phyloP scores from a whole-genome alignment of 2,888 invertebrate species.

The Platycheirus albimanus region DNA sequence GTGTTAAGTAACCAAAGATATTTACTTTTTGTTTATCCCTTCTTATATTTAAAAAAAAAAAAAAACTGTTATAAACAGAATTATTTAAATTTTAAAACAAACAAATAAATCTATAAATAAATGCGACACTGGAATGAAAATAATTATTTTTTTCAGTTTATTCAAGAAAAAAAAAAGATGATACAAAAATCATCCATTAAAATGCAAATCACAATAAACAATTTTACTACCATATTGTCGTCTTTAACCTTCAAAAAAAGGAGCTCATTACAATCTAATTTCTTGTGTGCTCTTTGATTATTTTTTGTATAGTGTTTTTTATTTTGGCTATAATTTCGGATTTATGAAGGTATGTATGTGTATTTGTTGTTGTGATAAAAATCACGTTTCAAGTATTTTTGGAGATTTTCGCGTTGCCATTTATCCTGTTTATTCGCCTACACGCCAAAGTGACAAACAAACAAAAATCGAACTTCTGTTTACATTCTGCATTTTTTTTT shows the following conservation, averaged over 20 bases:
- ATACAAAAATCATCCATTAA: conserved; percentile 40
- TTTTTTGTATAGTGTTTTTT: background rate
- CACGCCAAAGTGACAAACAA: conserved; percentile 11
- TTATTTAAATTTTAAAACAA: background rate
- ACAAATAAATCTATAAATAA: no score
- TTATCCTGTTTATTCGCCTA: conserved; percentile 35
- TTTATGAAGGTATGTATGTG: background rate
- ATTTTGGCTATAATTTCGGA: conserved; percentile 1
- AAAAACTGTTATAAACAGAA: background rate
- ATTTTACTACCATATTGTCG: conserved; percentile 27
- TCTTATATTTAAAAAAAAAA: background rate
- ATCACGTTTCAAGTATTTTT: conserved; percentile 2
- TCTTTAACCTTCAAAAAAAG: conserved; percentile 56
- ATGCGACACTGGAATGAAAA: no score
- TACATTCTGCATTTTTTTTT: background rate
- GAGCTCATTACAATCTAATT: conserved; percentile 64
- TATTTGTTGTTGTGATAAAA: conserved; percentile 18
- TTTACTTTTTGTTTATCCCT: conserved; percentile 8
- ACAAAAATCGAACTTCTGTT: background rate
- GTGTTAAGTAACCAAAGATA: conserved; percentile 27
- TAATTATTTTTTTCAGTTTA: conserved; percentile 8
- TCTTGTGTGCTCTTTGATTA: conserved; percentile 25
- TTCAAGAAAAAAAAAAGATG: background rate
- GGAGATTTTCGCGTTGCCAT: background rate
- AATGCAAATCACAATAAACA: conserved; percentile 57